Conservation (phyloP, 2,888 invertebrate species). For the Trypoxylon attenuatum region DNA sequence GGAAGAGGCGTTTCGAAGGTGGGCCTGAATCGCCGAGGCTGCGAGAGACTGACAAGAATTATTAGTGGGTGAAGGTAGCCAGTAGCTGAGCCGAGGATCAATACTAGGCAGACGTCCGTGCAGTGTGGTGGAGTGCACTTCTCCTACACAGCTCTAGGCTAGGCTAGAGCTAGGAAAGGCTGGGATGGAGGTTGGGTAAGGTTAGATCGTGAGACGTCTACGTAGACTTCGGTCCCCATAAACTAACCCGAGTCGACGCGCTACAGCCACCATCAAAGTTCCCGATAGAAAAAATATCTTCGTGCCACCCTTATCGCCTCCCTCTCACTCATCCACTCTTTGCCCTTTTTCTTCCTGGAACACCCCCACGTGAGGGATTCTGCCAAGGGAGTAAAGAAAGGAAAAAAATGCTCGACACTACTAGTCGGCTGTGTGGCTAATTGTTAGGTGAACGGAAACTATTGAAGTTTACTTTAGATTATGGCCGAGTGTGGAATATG, state of each 20-base stretch:
- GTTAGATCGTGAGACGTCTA: constrained; percentile 70
- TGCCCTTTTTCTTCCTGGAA: background rate
- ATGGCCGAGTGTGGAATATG: too few species aligned
- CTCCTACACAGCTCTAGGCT: constrained; percentile 70
- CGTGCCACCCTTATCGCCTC: background rate
- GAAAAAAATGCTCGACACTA: too few species aligned
- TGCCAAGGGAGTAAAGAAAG: too few species aligned
- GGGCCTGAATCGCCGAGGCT: constrained; percentile 67
- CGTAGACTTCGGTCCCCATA: constrained; percentile 69
- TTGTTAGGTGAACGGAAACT: too few species aligned
- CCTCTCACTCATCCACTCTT: background rate
- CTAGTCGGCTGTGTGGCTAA: too few species aligned
- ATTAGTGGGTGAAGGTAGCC: constrained; percentile 75
- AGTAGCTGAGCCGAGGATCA: constrained; percentile 74
- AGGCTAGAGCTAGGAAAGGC: constrained; percentile 69
- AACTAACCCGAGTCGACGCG: constrained; percentile 66
- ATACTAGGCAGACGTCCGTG: constrained; percentile 75
- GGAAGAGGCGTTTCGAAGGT: constrained; percentile 35
- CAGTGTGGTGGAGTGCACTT: constrained; percentile 72
- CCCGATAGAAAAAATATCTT: constrained; percentile 30
- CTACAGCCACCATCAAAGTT: constrained; percentile 58
- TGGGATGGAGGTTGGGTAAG: constrained; percentile 68
- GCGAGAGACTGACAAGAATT: constrained; percentile 75
- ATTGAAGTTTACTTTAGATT: too few species aligned
- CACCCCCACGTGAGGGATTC: background rate